Evolutionary conservation across 2,113 vertebrate genomes (phyloP).

Genomic region (Sylvilagus bachmani): DNA sequence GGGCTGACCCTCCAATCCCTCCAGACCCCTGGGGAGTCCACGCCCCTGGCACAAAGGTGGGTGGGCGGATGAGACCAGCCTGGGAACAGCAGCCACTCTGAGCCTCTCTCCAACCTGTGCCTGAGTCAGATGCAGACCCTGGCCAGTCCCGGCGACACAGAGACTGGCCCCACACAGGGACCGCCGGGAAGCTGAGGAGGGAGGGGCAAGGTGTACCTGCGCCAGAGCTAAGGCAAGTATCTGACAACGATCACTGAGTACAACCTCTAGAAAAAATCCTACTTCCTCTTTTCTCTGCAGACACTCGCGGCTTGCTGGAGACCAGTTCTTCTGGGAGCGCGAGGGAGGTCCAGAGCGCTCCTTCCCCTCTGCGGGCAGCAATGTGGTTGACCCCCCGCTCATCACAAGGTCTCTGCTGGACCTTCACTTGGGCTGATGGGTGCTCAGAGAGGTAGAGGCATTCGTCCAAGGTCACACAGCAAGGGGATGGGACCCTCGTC

Average conservation of each 20-base stretch:
- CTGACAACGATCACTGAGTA: not conserved
- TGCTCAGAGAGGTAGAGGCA: not conserved
- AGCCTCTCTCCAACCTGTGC: not conserved
- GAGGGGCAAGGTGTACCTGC: fast-evolving
- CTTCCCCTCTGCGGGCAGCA: not conserved
- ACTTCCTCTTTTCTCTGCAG: not conserved
- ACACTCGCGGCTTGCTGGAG: not conserved
- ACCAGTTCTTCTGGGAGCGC: not conserved
- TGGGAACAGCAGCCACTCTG: no score
- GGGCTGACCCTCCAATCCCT: not conserved
- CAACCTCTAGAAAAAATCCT: not conserved
- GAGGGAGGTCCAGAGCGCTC: not conserved
- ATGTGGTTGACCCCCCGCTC: not conserved
- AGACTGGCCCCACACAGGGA: not conserved
- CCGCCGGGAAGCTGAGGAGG: fast-evolving
- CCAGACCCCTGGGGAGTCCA: not conserved
- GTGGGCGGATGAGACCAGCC: not conserved
- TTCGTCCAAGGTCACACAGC: not conserved
- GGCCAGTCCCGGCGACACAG: not conserved
- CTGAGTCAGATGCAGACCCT: not conserved
- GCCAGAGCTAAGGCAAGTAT: not conserved
- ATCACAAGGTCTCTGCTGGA: no score
- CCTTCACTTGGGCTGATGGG: not conserved
- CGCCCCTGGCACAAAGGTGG: not conserved
- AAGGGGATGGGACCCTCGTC: no score